Base-by-base conservation (phyloP, 2,113 vertebrate genomes). In the Pan troglodytes region DNA sequence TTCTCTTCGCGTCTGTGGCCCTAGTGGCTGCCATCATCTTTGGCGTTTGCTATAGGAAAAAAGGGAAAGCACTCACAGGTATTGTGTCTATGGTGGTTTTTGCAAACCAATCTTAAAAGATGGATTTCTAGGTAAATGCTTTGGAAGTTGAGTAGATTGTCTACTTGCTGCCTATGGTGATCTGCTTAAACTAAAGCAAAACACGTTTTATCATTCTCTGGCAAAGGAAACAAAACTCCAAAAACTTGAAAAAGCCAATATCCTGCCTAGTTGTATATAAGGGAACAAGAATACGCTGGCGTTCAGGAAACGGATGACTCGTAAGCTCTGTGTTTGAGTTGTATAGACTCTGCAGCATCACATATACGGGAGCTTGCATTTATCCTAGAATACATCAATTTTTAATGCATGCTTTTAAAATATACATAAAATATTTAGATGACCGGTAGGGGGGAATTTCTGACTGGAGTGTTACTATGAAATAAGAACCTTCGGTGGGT, bases 51-150 rank as follows among this genome's bases (percentile, higher is more conserved):
- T 99, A 98, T 61, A 98, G 98, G 96, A 99, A 99, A n/a, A 98
- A 98, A 81, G 98, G 98, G 40, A 99, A 99, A 88, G 94, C 96
- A 14, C 88, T 99, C 35, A 98, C 98, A 99, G 99, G 99, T 99
- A 99, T 0, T 10, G 76, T 57, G 52, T 94, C 43, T 55, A 0
- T 0, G 2, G 45, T 2, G 27, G 67, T 12, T 38, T 76, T 72
- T 25, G 1, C 67, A 79, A 86, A 32, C 5, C n/a, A 20, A 22
- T 45, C 32, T 64, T 64, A 20, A 80, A 79, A 80, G 0, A 40
- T 68, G 6, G 4, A 1, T 80, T 82, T 72, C 40, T 27, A 50
- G 45, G 35, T 40, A 14, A 20, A 10, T 11, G 4, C 25, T 93
- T 72, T 23, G 79, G 67, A 76, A 76, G 11, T 20, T 23, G 61